phyloP scores from a whole-genome alignment of 2,888 invertebrate genomes.

The Allophyes oxyacanthae region DNA sequence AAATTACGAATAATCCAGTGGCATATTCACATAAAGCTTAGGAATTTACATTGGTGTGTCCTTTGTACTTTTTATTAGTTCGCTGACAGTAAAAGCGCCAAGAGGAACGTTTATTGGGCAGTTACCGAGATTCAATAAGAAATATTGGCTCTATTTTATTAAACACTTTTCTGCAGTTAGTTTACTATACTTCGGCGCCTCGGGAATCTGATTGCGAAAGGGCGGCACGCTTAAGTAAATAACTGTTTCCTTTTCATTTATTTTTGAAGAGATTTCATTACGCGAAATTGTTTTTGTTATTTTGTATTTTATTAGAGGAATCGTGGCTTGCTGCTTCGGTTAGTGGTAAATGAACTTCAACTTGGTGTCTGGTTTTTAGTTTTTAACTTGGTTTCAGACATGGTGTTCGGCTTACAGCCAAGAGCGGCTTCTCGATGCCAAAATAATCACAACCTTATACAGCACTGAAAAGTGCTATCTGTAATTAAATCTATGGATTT shows the following conservation, averaged over 20 bases:
- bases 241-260: not conserved
- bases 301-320: too few species aligned
- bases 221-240: not conserved
- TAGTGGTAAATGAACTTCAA: not conserved
- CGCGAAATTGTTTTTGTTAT: not conserved
- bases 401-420: constrained; percentile 26
- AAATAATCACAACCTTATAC: constrained; percentile 12
- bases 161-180: constrained; percentile 21
- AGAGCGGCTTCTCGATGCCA: constrained; percentile 24
- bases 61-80: constrained; percentile 68
- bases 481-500: constrained; percentile 13
- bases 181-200: constrained; percentile 12
- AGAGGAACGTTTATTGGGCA: constrained; percentile 74
- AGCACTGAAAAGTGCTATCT: constrained; percentile 5
- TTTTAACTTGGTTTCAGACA: constrained; percentile 15
- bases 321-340: too few species aligned
- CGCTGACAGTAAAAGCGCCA: constrained; percentile 64
- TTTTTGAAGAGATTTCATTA: not conserved
- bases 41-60: constrained; percentile 69
- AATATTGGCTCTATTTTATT: constrained; percentile 68
- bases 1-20: constrained; percentile 59
- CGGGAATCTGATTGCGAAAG: constrained; percentile 13
- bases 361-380: constrained; percentile 4
- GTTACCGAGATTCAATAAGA: constrained; percentile 77
- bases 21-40: constrained; percentile 54